phyloP scores from a whole-genome alignment of 2,888 invertebrate species.

The Cancer borealis region DNA sequence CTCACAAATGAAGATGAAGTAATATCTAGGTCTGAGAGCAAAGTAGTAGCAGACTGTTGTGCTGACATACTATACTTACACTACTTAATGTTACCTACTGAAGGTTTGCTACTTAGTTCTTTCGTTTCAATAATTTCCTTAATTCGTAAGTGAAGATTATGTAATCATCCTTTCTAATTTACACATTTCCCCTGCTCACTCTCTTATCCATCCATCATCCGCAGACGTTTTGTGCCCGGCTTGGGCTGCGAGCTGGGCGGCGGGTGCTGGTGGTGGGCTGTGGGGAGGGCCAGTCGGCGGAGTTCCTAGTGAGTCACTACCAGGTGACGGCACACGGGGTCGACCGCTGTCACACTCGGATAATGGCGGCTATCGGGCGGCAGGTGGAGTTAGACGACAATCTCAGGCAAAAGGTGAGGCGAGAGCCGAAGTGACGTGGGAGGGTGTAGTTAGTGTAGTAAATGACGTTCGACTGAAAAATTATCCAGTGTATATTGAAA shows the following conservation, averaged over 20 bases:
- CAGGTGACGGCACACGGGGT: slow-evolving; percentile 82
- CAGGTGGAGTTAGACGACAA: slow-evolving; percentile 36
- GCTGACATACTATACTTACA: neutral
- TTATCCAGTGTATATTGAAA: neutral
- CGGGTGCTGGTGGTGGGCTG: slow-evolving; percentile 83
- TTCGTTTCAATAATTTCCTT: neutral
- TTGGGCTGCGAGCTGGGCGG: slow-evolving; percentile 79
- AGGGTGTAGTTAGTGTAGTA: too few species aligned
- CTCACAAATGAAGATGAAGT: neutral
- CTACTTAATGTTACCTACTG: neutral
- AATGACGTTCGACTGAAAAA: neutral
- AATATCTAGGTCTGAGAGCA: neutral
- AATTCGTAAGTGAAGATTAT: neutral
- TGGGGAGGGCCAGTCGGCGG: slow-evolving; percentile 82
- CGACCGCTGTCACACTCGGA: slow-evolving; percentile 83
- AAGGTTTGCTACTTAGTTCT: neutral
- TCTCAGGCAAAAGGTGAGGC: slow-evolving; percentile 49
- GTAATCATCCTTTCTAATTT: neutral
- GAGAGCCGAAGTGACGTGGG: neutral
- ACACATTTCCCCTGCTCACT: neutral
- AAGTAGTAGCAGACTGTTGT: neutral
- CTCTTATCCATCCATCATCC: neutral
- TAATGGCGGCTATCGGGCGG: slow-evolving; percentile 80
- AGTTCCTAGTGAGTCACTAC: slow-evolving; percentile 82
- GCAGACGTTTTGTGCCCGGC: neutral